These are phyloP conservation scores for Cyphomyrmex costatus DNA, from an alignment of 1,140 invertebrate species.

Conservation along the genomic window DNA sequence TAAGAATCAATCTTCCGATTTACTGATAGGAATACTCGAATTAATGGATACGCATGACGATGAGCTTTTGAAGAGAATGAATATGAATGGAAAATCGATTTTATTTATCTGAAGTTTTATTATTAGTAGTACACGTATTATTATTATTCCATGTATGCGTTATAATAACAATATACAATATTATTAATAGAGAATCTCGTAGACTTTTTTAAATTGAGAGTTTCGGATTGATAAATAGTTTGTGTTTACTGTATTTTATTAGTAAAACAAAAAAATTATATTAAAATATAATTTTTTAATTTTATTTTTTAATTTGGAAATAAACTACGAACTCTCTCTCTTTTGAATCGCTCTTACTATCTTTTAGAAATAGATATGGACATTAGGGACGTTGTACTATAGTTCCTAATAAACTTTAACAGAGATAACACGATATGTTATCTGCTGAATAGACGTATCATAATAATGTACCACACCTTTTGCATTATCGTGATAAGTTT, in stretches of 20 bases:
- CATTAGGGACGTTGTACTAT: background rate
- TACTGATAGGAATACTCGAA: background rate
- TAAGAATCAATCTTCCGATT: slow-evolving; percentile 29
- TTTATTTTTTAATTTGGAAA: background rate
- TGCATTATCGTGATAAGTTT: slow-evolving; percentile 47
- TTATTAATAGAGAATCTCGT: background rate
- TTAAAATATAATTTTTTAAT: background rate
- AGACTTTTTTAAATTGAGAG: background rate
- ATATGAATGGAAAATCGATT: slow-evolving; percentile 12
- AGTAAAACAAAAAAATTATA: background rate
- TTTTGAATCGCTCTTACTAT: background rate
- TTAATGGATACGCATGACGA: slow-evolving; percentile 5
- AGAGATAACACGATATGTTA: background rate
- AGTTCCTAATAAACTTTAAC: background rate
- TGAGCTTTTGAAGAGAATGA: background rate
- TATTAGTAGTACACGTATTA: background rate
- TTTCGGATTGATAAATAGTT: background rate
- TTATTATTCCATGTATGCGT: background rate
- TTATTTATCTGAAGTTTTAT: background rate
- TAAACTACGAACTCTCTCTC: background rate
- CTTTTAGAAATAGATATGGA: background rate
- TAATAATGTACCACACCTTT: slow-evolving; percentile 42
- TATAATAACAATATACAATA: background rate
- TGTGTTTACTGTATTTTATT: background rate
- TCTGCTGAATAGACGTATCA: slow-evolving; percentile 12